Evolutionary conservation across 2,888 invertebrate species (phyloP).

Genomic region (Himalopsyche tibetana): DNA sequence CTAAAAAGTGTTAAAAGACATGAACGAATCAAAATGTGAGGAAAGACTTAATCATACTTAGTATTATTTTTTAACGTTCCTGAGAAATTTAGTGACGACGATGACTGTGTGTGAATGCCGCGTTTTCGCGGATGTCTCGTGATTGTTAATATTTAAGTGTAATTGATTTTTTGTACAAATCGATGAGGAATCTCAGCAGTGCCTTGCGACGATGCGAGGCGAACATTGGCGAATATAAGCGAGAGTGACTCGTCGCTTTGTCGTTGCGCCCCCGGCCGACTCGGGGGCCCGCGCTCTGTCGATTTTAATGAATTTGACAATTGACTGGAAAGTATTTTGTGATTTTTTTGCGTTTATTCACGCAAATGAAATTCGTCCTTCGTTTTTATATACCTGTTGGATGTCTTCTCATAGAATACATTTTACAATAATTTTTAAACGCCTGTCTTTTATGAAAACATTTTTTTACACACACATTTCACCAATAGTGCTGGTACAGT

Average conservation of each 20-base stretch:
- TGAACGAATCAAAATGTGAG: background rate
- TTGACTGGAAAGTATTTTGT: conserved; percentile 44
- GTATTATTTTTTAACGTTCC: conserved; percentile 56
- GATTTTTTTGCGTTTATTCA: conserved; percentile 52
- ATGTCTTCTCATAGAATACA: conserved; percentile 47
- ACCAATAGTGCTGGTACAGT: too few species aligned
- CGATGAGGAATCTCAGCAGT: conserved; percentile 60
- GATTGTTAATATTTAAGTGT: conserved; percentile 27
- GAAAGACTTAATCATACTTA: conserved; percentile 25
- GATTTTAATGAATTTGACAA: conserved; percentile 24
- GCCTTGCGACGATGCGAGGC: conserved; percentile 27
- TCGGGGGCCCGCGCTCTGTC: conserved; percentile 11
- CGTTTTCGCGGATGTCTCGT: conserved; percentile 23
- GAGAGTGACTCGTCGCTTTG: background rate
- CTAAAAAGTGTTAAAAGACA: conserved; percentile 16
- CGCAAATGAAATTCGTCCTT: conserved; percentile 55
- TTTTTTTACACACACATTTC: background rate
- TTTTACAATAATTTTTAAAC: conserved; percentile 29
- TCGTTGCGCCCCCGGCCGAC: background rate
- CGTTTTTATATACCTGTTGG: conserved; percentile 52
- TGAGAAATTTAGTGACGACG: background rate
- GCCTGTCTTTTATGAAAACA: conserved; percentile 3
- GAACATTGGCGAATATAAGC: background rate
- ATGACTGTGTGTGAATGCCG: conserved; percentile 11
- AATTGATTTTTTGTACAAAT: conserved; percentile 56